Percentiles rank a stretch among this genome's conserved stretches.
Conservation (phyloP, 2,797 vertebrate species). For the Psittacula derbiana region DNA sequence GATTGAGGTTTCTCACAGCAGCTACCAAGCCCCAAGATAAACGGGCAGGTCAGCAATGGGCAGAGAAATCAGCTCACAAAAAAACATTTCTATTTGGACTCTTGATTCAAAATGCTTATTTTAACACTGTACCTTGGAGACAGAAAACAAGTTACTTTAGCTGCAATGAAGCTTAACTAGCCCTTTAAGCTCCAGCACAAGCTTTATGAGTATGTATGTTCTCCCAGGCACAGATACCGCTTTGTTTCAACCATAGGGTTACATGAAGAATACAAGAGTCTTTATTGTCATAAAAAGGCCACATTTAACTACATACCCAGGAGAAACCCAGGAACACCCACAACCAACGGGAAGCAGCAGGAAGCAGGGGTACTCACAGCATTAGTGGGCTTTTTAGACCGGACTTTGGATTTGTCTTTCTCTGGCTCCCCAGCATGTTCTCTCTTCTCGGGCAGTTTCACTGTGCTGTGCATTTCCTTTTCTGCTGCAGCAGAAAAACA, state of each 20-base stretch:
- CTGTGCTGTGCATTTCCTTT: slow-evolving; percentile 74
- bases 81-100: not conserved
- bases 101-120: not conserved
- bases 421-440: slow-evolving; percentile 66
- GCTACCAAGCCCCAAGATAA: not conserved
- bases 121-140: not conserved
- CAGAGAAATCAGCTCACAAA: not conserved
- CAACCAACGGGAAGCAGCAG: not conserved
- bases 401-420: slow-evolving; percentile 81
- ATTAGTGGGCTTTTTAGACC: slow-evolving; percentile 78
- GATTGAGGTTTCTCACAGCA: not conserved
- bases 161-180: not conserved
- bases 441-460: slow-evolving; percentile 79
- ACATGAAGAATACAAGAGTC: not conserved
- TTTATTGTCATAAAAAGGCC: rapidly evolving
- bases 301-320: not conserved
- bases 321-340: not conserved
- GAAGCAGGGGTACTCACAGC: slow-evolving; percentile 65
- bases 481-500: slow-evolving; percentile 70
- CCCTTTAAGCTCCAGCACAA: not conserved
- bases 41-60: not conserved
- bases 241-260: not conserved
- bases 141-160: not conserved
- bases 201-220: not conserved
- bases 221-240: not conserved